These are phyloP conservation scores for Pyrocephalus nanus DNA, from an alignment of 2,797 vertebrate species.

Conservation along the genomic window DNA sequence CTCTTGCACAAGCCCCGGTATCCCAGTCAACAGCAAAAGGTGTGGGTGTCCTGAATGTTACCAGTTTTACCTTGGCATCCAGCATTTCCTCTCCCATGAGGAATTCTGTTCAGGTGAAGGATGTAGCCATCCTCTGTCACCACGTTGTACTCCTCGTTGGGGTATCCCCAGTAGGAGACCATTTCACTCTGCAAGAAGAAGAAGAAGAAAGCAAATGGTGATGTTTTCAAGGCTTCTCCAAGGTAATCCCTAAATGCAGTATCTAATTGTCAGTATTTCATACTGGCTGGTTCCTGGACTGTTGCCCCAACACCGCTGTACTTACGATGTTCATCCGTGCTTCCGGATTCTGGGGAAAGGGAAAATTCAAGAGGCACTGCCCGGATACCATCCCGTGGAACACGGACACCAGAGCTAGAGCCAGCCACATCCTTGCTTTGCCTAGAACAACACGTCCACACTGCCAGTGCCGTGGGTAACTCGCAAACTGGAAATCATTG, in stretches of 20 bases:
- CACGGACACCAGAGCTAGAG: not conserved
- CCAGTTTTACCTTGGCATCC: not conserved
- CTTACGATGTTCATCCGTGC: not conserved
- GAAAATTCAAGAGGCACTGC: not conserved
- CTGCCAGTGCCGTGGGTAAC: not conserved
- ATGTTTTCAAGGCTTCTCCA: not conserved
- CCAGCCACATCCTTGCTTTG: not conserved
- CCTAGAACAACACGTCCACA: not conserved
- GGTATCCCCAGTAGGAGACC: not conserved
- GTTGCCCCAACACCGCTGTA: rapidly evolving
- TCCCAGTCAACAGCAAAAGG: rapidly evolving
- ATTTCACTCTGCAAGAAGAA: not conserved
- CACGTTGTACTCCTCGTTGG: not conserved
- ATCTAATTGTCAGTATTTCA: not conserved
- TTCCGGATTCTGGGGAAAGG: not conserved
- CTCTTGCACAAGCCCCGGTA: not conserved
- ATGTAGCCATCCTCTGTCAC: slow-evolving; percentile 24
- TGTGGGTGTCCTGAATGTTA: too few species aligned
- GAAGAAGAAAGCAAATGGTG: not conserved
- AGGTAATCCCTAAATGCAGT: too few species aligned
- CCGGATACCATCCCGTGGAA: not conserved
- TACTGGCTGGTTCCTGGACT: not conserved
- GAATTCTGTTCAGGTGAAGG: slow-evolving; percentile 8
- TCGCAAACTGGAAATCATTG: not conserved
- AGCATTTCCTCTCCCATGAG: not conserved